Base-by-base conservation (phyloP, 2,113 vertebrate genomes). In the Numenius arquata region DNA sequence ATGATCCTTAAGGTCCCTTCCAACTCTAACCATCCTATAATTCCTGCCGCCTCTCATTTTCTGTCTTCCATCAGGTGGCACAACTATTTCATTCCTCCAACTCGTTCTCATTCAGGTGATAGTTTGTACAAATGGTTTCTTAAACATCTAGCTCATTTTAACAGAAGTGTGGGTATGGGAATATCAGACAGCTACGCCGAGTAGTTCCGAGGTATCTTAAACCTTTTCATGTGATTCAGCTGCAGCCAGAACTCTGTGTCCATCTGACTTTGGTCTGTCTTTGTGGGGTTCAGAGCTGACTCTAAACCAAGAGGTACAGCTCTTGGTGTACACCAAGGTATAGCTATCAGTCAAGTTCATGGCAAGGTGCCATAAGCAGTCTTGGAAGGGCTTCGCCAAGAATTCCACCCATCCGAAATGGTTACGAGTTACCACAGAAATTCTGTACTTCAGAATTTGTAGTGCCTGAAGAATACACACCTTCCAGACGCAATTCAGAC, bases 31-130 rank as follows among this genome's bases (percentile, higher is more conserved):
- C n/a, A n/a, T n/a, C n/a, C n/a, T n/a, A n/a, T n/a, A n/a, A n/a
- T n/a, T n/a, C n/a, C n/a, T 43, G 16, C 41, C 12, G 40, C 58
- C 29, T 16, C 30, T 59, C 19, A 1, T 12, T 43, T 62, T 38
- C 8, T 25, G 3, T 36, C 21, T 41, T 53, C 8, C 0, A 3
- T 38, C 36, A 50, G 18, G 15, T 14, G 30, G 10, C 1, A 0
- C 8, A 75, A 29, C 25, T 14, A 1, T 8, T 3, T n/a, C 8
- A 16, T 8, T 27, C 5, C 13, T 63, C 12, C 25, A 21, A 4
- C 76, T 43, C 21, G 22, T 20, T 48, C 19, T 4, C 12, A 36
- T 21, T 40, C 4, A 7, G 27, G 27, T 16, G 14, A 6, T 3
- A 15, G 5, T 40, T 50, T 10, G 30, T 40, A 13, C 22, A 32